A percentile compares a stretch with the other conserved stretches of the same genome.
Conservation (phyloP, 2,113 vertebrate genomes). For the Clinocottus analis region DNA sequence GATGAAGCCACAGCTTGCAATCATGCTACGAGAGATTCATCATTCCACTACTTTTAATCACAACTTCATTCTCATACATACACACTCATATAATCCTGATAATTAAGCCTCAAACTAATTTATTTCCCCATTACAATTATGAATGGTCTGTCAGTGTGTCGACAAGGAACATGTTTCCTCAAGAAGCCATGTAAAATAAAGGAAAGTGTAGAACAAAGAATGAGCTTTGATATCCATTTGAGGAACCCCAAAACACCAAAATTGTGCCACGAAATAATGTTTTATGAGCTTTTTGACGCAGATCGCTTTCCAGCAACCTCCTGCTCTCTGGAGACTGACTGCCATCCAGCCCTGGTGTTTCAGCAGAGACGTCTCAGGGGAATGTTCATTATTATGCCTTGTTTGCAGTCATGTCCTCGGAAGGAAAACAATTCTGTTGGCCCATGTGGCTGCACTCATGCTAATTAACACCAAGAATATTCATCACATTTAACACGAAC, state of each 20-base stretch:
- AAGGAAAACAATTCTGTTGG: conserved; percentile 69
- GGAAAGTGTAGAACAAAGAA: neutral
- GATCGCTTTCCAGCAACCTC: conserved; percentile 23
- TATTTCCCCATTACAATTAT: conserved; percentile 55
- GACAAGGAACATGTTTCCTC: neutral
- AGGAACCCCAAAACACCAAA: neutral
- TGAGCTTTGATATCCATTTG: neutral
- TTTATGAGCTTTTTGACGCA: neutral
- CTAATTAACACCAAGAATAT: conserved; percentile 76
- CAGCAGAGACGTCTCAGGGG: conserved; percentile 41
- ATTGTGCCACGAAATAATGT: neutral
- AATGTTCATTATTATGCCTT: conserved; percentile 67
- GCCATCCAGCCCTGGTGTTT: conserved; percentile 18
- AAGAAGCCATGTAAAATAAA: conserved; percentile 19
- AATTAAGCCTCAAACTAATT: conserved; percentile 63
- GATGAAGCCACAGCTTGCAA: conserved; percentile 35
- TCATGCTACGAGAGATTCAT: conserved; percentile 42
- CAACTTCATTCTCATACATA: conserved; percentile 23
- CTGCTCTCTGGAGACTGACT: conserved; percentile 31
- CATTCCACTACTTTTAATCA: conserved; percentile 53
- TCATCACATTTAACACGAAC: conserved; percentile 75
- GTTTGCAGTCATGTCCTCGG: conserved; percentile 64
- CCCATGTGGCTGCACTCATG: conserved; percentile 72
- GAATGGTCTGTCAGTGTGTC: conserved; percentile 32
- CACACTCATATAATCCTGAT: conserved; percentile 35